Percentiles rank a stretch among this genome's conserved stretches.
phyloP scores from a whole-genome alignment of 2,888 invertebrate genomes.

The Adela reaumurella region DNA sequence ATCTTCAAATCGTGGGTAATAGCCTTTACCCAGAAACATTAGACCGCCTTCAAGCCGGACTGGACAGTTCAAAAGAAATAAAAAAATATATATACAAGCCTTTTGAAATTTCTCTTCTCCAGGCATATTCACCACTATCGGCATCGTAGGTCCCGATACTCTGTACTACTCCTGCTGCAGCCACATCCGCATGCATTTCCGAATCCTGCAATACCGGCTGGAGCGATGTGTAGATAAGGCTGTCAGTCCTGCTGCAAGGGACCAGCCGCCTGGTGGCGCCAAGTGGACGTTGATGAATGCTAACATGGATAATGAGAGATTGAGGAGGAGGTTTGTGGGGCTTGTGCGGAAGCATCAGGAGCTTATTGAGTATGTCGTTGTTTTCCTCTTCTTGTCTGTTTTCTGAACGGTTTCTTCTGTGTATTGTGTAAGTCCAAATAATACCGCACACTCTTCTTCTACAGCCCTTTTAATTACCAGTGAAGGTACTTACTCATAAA shows the following conservation, averaged over 20 bases:
- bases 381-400: no score
- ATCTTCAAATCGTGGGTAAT: no score
- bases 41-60: no score
- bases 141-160: constrained; percentile 20
- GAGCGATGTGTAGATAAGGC: constrained; percentile 10
- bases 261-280: neutral
- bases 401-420: no score
- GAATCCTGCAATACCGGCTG: constrained; percentile 22
- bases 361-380: constrained; percentile 29
- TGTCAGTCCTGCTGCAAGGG: neutral
- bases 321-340: constrained; percentile 13
- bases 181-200: constrained; percentile 32
- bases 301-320: neutral
- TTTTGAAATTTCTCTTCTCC: no score
- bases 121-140: neutral
- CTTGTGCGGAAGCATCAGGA: constrained; percentile 25
- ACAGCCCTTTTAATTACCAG: no score
- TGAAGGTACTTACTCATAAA: no score
- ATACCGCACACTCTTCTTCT: no score
- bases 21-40: no score
- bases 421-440: no score
- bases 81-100: no score
- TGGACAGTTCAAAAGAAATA: no score
- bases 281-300: neutral
- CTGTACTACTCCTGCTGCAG: constrained; percentile 27